Evolutionary conservation across 2,888 invertebrate species (phyloP).

Genomic region (Ephialtes manifestator): DNA sequence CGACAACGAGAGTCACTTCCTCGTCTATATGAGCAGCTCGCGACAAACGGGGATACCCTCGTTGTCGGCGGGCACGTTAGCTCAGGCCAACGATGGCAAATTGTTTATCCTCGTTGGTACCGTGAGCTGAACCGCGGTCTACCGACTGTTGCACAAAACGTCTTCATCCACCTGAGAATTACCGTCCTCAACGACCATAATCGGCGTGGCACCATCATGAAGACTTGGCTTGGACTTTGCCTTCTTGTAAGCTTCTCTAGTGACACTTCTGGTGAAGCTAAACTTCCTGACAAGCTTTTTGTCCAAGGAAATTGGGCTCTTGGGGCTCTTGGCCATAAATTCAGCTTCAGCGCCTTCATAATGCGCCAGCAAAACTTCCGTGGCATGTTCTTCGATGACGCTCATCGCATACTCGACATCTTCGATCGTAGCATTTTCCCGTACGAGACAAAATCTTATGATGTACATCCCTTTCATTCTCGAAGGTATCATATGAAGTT

Average conservation of each 20-base stretch:
- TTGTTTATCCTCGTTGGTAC: slow-evolving; percentile 79
- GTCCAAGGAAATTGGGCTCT: slow-evolving; percentile 86
- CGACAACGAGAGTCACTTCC: slow-evolving; percentile 39
- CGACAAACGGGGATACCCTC: slow-evolving; percentile 58
- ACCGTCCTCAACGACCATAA: slow-evolving; percentile 87
- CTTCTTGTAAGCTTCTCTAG: slow-evolving; percentile 87
- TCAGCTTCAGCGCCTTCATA: slow-evolving; percentile 84
- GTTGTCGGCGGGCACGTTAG: slow-evolving; percentile 70
- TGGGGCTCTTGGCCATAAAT: slow-evolving; percentile 83
- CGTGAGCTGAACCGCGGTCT: slow-evolving; percentile 82
- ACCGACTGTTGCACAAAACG: slow-evolving; percentile 83
- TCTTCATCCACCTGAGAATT: slow-evolving; percentile 81
- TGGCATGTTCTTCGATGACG: slow-evolving; percentile 88
- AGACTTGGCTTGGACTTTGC: slow-evolving; percentile 87
- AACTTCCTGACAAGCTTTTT: slow-evolving; percentile 87
- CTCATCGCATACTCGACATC: slow-evolving; percentile 91
- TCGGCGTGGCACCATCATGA: slow-evolving; percentile 88
- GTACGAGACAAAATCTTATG: slow-evolving; percentile 93
- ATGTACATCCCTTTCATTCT: slow-evolving; percentile 92
- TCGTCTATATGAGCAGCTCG: slow-evolving; percentile 59
- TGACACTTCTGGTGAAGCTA: slow-evolving; percentile 88
- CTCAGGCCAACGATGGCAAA: slow-evolving; percentile 81
- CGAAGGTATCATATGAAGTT: slow-evolving; percentile 95
- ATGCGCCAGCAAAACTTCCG: slow-evolving; percentile 87
- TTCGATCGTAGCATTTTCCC: slow-evolving; percentile 91